These are phyloP conservation scores for Agonum fuliginosum DNA, from an alignment of 2,888 invertebrate genomes.

Conservation along the genomic window DNA sequence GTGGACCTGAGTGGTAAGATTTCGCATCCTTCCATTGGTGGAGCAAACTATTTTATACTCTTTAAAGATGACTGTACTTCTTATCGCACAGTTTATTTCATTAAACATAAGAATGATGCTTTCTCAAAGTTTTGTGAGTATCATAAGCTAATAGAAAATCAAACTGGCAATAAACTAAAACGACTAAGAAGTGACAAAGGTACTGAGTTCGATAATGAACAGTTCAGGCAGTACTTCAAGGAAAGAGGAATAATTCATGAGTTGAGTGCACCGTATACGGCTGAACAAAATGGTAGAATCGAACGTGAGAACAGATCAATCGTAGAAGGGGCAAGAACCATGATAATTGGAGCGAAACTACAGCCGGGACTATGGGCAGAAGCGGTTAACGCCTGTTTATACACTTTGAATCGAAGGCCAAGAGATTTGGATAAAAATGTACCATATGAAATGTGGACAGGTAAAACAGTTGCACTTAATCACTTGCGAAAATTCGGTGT, in stretches of 20 bases:
- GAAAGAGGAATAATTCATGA: constrained; percentile 63
- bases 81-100: constrained; percentile 60
- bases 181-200: constrained; percentile 64
- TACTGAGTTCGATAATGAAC: constrained; percentile 61
- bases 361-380: constrained; percentile 66
- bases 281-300: constrained; percentile 65
- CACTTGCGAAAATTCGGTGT: constrained; percentile 52
- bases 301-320: constrained; percentile 67
- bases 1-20: constrained; percentile 61
- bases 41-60: constrained; percentile 60
- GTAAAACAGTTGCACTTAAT: background rate
- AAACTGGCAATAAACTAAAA: constrained; percentile 59
- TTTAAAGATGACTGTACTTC: constrained; percentile 62
- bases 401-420: constrained; percentile 64
- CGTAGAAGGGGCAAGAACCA: constrained; percentile 66
- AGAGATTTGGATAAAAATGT: background rate
- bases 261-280: constrained; percentile 62
- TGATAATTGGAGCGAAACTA: constrained; percentile 64
- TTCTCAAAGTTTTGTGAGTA: constrained; percentile 56
- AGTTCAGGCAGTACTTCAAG: constrained; percentile 60
- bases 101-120: constrained; percentile 61
- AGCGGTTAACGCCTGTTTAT: constrained; percentile 65
- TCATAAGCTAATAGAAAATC: constrained; percentile 54
- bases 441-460: constrained; percentile 37
- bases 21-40: constrained; percentile 54